These are phyloP conservation scores for Ciconia boyciana DNA, from an alignment of 2,113 vertebrate species.

Conservation along the genomic window DNA sequence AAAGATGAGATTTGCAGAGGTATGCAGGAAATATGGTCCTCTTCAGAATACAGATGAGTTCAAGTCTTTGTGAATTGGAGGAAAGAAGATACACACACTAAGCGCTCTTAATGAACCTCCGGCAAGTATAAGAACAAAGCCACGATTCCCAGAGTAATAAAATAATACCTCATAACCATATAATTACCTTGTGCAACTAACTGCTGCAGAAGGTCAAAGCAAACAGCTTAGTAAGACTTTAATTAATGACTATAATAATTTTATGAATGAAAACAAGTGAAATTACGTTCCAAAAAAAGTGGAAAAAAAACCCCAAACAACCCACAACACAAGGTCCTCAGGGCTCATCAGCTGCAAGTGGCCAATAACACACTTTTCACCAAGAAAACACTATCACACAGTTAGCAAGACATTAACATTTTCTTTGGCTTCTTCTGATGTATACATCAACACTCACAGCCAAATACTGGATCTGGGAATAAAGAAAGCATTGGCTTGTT, in stretches of 20 bases:
- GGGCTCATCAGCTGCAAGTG: not conserved
- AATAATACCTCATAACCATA: not conserved
- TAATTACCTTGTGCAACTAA: conserved; percentile 39
- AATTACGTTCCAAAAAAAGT: not conserved
- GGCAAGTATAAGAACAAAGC: not conserved
- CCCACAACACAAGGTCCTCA: not conserved
- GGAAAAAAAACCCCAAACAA: not conserved
- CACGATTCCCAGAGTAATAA: not conserved
- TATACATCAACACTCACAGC: not conserved
- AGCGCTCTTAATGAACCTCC: not conserved
- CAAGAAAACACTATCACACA: not conserved
- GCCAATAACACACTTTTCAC: not conserved
- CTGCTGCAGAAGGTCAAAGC: conserved; percentile 17
- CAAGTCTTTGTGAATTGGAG: not conserved
- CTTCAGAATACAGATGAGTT: not conserved
- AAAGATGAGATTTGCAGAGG: not conserved
- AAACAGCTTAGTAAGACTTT: not conserved
- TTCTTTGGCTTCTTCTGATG: not conserved
- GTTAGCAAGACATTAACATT: not conserved
- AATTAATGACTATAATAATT: not conserved
- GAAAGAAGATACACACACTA: not conserved
- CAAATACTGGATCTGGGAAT: not conserved
- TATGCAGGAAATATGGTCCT: not conserved
- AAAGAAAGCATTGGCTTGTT: not conserved
- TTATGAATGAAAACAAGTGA: conserved; percentile 22